Evolutionary conservation across 53 echinoderm and acorn worm genomes (phyloP).

Genomic region (Temnopleurus reevesii): DNA sequence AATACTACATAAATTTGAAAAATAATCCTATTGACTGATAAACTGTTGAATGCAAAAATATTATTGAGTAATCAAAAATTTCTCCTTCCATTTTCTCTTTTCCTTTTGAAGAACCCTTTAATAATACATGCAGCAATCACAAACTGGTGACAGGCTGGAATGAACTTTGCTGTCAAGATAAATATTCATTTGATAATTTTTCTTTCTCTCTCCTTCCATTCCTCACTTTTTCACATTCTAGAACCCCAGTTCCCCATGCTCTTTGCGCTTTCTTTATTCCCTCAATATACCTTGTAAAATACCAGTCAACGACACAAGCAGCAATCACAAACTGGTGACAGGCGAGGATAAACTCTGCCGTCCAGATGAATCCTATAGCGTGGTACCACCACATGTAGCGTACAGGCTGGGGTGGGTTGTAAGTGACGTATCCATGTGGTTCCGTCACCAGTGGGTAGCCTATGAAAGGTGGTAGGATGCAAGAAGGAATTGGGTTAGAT

Average conservation of each 20-base stretch:
- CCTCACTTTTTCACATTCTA: no score
- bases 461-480: background rate
- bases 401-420: constrained; percentile 81
- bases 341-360: constrained; percentile 92
- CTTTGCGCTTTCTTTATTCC: background rate
- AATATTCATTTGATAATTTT: background rate
- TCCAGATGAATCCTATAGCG: constrained; percentile 95
- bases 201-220: background rate
- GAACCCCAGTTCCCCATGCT: background rate
- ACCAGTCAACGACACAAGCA: constrained; percentile 90
- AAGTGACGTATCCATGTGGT: constrained; percentile 78
- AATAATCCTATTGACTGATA: no score
- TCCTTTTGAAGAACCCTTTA: constrained; percentile 95
- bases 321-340: constrained; percentile 99
- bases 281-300: constrained; percentile 81
- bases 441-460: constrained; percentile 50
- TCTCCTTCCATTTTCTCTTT: background rate
- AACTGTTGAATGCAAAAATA: no score
- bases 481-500: background rate
- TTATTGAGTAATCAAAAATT: no score
- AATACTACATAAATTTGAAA: no score
- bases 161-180: constrained; percentile 95
- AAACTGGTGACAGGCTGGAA: constrained; percentile 97
- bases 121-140: constrained; percentile 92
- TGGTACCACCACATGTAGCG: constrained; percentile 99